Evolutionary conservation across 2,113 vertebrate species (phyloP).

Genomic region (Hyperopisus bebe): DNA sequence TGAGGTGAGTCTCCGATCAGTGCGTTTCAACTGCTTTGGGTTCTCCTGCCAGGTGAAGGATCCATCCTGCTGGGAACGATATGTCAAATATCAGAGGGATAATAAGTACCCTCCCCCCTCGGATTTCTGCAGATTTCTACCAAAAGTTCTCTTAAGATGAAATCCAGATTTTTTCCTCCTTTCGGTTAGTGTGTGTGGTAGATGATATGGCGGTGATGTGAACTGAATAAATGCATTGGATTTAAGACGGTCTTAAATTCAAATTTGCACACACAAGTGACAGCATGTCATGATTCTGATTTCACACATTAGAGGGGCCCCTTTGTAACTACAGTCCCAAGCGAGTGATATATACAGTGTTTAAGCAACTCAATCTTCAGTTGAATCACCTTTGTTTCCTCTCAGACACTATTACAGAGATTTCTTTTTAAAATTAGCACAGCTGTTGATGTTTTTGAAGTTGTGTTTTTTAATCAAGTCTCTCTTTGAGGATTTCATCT

Average conservation of each 20-base stretch:
- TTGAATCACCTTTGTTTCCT: not conserved
- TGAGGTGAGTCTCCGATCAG: not conserved
- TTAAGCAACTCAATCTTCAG: not conserved
- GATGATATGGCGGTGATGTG: not conserved
- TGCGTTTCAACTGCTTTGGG: not conserved
- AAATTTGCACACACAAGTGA: not conserved
- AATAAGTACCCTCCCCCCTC: not conserved
- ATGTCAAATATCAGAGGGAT: not conserved
- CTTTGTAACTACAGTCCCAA: not conserved
- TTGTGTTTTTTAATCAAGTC: not conserved
- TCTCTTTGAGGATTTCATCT: not conserved
- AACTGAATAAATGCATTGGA: not conserved
- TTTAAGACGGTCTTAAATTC: not conserved
- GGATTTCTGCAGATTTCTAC: not conserved
- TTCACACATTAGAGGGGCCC: not conserved
- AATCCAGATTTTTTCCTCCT: not conserved
- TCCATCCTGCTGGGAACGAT: not conserved
- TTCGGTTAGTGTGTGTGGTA: not conserved
- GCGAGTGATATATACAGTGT: not conserved
- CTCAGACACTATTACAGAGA: not conserved
- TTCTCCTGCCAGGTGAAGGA: not conserved
- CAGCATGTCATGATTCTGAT: not conserved
- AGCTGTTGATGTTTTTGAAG: not conserved
- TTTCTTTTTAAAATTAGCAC: not conserved
- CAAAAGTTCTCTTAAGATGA: not conserved